Evolutionary conservation across 2,113 vertebrate species (phyloP), one percentile per base, ranked within the genome.

Genomic region (Gymnarchus niloticus): DNA sequence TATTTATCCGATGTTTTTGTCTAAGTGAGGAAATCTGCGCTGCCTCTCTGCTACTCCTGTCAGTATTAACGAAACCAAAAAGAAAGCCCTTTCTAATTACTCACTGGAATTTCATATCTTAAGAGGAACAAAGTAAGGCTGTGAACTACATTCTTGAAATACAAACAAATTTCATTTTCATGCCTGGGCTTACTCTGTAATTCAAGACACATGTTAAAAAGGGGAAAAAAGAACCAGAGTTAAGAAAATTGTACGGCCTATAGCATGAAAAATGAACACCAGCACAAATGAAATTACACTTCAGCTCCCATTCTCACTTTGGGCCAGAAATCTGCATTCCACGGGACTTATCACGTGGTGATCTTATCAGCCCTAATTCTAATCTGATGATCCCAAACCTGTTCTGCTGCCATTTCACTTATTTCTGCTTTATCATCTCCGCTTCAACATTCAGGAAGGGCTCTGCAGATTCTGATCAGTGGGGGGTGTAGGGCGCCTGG

Each of bases 351-450:
- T 78, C 76, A 23, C 23, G 41, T 51, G 49, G n/a, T 82, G 80
- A 33, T 82, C 80, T 82, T 54, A 82, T 33, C 80, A n/a, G 25
- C 54, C 10, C 51, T 82, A 54, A 82, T 82, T 54, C 80, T 54
- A 82, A 28, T 23, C 37, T 54, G 80, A 54, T 52, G 80, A 33
- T 7, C 12, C 80, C 54, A 49, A 82, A 82, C 80, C 52, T n/a
- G 14, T 82, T 56, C 51, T 12, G 17, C 80, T 33, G 49, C 12
- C 80, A 82, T 56, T 56, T 82, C 80, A 51, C n/a, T 82, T 82
- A 23, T 54, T 54, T 51, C 28, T n/a, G 37, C 25, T 52, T 56
- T n/a, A 33, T 82, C 49, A 82, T 33, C 48, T 82, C 51, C 51
- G 7, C 49, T 54, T 4, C 51, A 56, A 56, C 54, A 82, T 52